Conservation (phyloP, 2,888 invertebrate species). For the Mesorhabditis spiculigera region DNA sequence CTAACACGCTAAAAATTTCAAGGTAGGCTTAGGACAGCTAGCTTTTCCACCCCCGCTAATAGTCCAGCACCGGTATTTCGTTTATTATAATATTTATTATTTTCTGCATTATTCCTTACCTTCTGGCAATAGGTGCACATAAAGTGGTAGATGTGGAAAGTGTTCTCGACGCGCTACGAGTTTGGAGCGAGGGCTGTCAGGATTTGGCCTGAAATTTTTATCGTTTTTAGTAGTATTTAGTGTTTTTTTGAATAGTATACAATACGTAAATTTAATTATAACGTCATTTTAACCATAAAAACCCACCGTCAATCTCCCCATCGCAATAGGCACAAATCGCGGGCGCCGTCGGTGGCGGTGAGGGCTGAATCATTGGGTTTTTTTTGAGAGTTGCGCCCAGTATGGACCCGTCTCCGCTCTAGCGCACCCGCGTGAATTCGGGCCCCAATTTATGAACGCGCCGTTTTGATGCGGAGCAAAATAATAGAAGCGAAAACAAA, state of each 20-base stretch:
- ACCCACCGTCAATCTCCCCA: too few relatives aligned
- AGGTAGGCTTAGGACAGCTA: too few relatives aligned
- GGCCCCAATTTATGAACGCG: neutral
- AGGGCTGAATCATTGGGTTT: conserved; percentile 37
- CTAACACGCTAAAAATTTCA: too few relatives aligned
- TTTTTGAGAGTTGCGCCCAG: too few relatives aligned
- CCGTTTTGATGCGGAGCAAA: neutral
- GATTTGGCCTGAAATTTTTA: conserved; percentile 40
- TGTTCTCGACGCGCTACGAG: conserved; percentile 96
- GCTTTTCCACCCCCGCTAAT: too few relatives aligned
- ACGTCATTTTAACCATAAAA: conserved; percentile 39
- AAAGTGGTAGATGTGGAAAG: conserved; percentile 92
- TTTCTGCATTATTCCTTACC: conserved; percentile 13
- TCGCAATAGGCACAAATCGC: conserved; percentile 56
- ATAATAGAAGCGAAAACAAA: neutral
- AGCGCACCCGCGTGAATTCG: neutral
- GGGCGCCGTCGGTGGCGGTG: conserved; percentile 40
- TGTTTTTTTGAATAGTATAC: conserved; percentile 15
- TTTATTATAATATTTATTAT: too few relatives aligned
- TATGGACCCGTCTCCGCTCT: neutral
- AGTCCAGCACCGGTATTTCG: too few relatives aligned
- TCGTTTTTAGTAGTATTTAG: too few relatives aligned
- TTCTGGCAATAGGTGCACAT: conserved; percentile 97
- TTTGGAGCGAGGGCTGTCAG: conserved; percentile 58
- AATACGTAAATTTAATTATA: too few relatives aligned